These are phyloP conservation scores for Drosophila falleni DNA, from an alignment of 2,888 invertebrate species.

Conservation along the genomic window DNA sequence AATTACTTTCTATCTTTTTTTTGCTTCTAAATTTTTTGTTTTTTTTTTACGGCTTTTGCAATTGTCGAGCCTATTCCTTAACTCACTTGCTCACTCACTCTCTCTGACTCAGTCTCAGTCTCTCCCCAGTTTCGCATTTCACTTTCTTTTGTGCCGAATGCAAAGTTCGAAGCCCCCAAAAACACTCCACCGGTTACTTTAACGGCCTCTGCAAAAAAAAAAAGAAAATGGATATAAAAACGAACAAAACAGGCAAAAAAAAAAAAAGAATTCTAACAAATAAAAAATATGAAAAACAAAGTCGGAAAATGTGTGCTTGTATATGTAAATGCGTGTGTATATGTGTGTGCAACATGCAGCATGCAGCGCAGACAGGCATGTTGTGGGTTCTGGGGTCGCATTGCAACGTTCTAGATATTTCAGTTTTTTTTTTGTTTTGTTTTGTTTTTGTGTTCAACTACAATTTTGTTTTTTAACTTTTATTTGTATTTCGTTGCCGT, in stretches of 20 bases:
- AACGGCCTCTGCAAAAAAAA: constrained; percentile 47
- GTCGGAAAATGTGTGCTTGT: constrained; percentile 21
- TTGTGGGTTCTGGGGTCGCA: constrained; percentile 27
- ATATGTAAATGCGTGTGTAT: constrained; percentile 7
- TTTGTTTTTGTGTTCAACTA: constrained; percentile 17
- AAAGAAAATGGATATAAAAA: constrained; percentile 26
- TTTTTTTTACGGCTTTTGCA: constrained; percentile 14
- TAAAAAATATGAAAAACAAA: constrained; percentile 41
- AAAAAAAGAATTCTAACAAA: constrained; percentile 27
- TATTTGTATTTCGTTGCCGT: constrained; percentile 17
- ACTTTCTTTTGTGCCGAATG: constrained; percentile 72
- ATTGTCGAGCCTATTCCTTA: constrained; percentile 32
- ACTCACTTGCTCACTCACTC: not conserved
- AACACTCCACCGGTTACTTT: constrained; percentile 56
- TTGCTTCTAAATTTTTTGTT: constrained; percentile 26
- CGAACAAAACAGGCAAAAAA: not conserved
- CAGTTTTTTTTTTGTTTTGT: constrained; percentile 10
- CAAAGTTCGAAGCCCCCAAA: constrained; percentile 72
- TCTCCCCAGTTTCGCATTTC: constrained; percentile 55
- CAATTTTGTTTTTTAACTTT: constrained; percentile 39
- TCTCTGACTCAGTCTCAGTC: not conserved
- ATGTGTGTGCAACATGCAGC: constrained; percentile 22
- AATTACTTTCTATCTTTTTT: not conserved
- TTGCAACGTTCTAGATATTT: constrained; percentile 58
- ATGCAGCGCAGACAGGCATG: constrained; percentile 47